phyloP scores from a whole-genome alignment of 2,888 invertebrate species.

The Apodemia mormo region DNA sequence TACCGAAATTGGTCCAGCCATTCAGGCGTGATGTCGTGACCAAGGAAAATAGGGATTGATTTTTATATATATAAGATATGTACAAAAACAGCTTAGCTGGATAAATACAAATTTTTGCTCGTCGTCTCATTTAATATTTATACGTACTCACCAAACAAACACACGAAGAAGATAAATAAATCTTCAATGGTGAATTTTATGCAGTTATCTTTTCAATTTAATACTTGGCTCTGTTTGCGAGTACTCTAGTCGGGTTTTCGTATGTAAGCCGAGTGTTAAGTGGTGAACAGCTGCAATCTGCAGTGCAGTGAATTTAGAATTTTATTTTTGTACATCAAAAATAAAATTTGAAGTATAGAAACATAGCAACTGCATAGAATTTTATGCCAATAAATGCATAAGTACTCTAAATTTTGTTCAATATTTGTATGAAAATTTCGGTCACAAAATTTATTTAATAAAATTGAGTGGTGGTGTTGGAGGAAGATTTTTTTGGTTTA shows the following conservation, averaged over 20 bases:
- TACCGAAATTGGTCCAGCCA: no score
- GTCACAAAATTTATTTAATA: not conserved
- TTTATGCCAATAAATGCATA: not conserved
- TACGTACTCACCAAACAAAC: not conserved
- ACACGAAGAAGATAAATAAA: not conserved
- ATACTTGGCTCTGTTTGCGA: constrained; percentile 20
- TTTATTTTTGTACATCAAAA: constrained; percentile 18
- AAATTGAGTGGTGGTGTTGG: no score
- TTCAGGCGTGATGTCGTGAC: no score
- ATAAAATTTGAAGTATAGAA: not conserved
- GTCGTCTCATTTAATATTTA: not conserved
- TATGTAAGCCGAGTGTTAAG: constrained; percentile 14
- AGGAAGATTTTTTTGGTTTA: no score
- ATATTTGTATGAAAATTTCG: not conserved
- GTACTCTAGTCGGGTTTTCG: constrained; percentile 9
- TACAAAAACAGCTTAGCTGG: no score
- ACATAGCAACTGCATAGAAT: not conserved
- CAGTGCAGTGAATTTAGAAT: constrained; percentile 22
- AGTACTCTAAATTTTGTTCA: not conserved
- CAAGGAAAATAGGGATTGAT: no score
- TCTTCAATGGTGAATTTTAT: constrained; percentile 12
- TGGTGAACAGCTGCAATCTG: constrained; percentile 22
- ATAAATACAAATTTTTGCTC: not conserved
- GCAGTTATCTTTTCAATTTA: constrained; percentile 25
- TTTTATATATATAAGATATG: no score